Conservation (phyloP, 2,888 invertebrate genomes). For the Hypena proboscidalis region DNA sequence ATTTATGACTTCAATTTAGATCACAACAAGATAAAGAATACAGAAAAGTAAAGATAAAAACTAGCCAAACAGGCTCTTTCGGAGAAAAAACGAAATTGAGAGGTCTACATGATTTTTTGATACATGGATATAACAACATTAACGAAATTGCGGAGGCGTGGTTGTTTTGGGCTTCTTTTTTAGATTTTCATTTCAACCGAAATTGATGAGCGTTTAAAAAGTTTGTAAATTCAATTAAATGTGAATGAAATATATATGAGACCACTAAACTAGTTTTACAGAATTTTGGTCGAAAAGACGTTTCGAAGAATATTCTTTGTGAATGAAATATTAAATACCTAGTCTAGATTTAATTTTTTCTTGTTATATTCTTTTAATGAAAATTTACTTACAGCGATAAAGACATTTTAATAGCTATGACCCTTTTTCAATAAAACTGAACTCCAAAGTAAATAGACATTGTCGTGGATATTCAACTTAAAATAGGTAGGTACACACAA, state of each 20-base stretch:
- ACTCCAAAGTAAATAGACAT: too few relatives aligned
- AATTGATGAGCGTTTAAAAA: not conserved
- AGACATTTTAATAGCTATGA: too few relatives aligned
- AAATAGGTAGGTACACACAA: too few relatives aligned
- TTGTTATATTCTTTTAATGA: too few relatives aligned
- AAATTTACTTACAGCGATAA: too few relatives aligned
- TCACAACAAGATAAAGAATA: constrained; percentile 19
- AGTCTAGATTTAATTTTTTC: too few relatives aligned
- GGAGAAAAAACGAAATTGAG: constrained; percentile 32
- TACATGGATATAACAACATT: constrained; percentile 39
- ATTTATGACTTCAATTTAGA: constrained; percentile 30
- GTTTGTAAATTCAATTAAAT: not conserved
- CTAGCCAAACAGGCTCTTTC: constrained; percentile 26
- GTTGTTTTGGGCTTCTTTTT: constrained; percentile 19
- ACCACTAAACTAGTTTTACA: too few relatives aligned
- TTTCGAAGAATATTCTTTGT: too few relatives aligned
- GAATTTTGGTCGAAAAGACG: too few relatives aligned
- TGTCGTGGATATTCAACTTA: too few relatives aligned
- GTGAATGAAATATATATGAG: not conserved
- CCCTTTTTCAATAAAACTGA: too few relatives aligned
- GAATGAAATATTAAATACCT: too few relatives aligned
- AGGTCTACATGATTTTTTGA: constrained; percentile 35
- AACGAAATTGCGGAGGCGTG: constrained; percentile 35
- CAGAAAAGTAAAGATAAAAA: constrained; percentile 19
- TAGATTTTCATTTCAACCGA: constrained; percentile 2